Percentiles rank a stretch among this genome's conserved stretches.
Conservation (phyloP, 92 coral and sea anemone genomes). For the Hydrozoanthus gracilis region DNA sequence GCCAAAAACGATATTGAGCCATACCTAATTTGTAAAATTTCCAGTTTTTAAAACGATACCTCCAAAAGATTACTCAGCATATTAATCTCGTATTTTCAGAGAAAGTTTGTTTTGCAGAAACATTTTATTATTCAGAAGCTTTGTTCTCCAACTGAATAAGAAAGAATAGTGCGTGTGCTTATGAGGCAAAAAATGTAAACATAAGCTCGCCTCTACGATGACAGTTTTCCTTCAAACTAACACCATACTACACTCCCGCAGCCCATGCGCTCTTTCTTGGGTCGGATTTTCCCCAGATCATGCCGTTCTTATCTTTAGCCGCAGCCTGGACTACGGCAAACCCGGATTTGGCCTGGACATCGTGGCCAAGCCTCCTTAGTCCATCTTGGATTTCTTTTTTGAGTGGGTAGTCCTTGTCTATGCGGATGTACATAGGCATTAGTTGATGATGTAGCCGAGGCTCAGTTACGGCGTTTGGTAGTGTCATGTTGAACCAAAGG, state of each 20-base stretch:
- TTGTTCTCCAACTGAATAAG: too few relatives aligned
- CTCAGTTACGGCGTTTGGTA: constrained; percentile 65
- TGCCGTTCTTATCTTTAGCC: constrained; percentile 64
- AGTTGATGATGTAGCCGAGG: constrained; percentile 82
- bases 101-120: too few relatives aligned
- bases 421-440: constrained; percentile 70
- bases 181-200: too few relatives aligned
- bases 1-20: too few relatives aligned
- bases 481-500: constrained; percentile 76
- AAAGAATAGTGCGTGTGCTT: too few relatives aligned
- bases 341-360: constrained; percentile 35
- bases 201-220: too few relatives aligned
- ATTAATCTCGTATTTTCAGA: too few relatives aligned
- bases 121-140: too few relatives aligned
- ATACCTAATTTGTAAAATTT: too few relatives aligned
- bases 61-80: too few relatives aligned
- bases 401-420: constrained; percentile 62
- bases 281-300: constrained; percentile 73
- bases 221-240: too few relatives aligned
- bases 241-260: constrained; percentile 60
- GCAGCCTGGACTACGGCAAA: constrained; percentile 75
- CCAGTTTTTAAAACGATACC: too few relatives aligned
- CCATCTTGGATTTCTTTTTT: constrained; percentile 59
- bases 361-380: constrained; percentile 65
- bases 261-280: constrained; percentile 77